These are phyloP conservation scores for Psix sp. DNA, from an alignment of 1,140 invertebrate species.

Conservation along the genomic window DNA sequence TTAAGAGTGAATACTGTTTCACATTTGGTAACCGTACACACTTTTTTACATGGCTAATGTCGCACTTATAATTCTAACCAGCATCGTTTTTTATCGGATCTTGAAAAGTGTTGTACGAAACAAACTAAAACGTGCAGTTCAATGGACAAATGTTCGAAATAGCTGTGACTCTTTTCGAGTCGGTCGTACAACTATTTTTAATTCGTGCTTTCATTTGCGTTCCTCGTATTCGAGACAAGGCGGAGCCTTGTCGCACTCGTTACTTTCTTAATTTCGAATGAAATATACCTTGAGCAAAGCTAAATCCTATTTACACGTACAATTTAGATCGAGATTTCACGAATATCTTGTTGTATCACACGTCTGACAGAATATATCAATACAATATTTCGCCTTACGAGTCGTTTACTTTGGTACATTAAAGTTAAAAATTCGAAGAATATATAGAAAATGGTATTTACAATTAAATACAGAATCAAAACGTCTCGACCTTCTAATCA, in stretches of 20 bases:
- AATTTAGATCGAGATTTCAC: conserved; percentile 31
- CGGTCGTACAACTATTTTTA: neutral
- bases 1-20: conserved; percentile 50
- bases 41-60: too few relatives aligned
- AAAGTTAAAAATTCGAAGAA: too few relatives aligned
- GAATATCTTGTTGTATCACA: conserved; percentile 40
- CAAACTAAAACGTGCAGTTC: too few relatives aligned
- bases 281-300: conserved; percentile 54
- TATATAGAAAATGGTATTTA: too few relatives aligned
- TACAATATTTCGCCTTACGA: too few relatives aligned
- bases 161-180: neutral
- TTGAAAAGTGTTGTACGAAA: too few relatives aligned
- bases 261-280: conserved; percentile 48
- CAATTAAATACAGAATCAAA: too few relatives aligned
- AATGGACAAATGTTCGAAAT: conserved; percentile 6
- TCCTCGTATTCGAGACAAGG: conserved; percentile 25
- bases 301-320: conserved; percentile 43
- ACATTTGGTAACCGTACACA: conserved; percentile 27
- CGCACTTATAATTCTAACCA: too few relatives aligned
- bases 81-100: too few relatives aligned
- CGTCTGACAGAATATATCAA: conserved; percentile 14
- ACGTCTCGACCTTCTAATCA: too few relatives aligned
- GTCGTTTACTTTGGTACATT: too few relatives aligned
- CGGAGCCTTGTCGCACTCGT: conserved; percentile 9
- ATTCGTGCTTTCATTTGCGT: conserved; percentile 32